Evolutionary conservation across 2,888 invertebrate species (phyloP).

Genomic region (Leptinotarsa rubiginosa): DNA sequence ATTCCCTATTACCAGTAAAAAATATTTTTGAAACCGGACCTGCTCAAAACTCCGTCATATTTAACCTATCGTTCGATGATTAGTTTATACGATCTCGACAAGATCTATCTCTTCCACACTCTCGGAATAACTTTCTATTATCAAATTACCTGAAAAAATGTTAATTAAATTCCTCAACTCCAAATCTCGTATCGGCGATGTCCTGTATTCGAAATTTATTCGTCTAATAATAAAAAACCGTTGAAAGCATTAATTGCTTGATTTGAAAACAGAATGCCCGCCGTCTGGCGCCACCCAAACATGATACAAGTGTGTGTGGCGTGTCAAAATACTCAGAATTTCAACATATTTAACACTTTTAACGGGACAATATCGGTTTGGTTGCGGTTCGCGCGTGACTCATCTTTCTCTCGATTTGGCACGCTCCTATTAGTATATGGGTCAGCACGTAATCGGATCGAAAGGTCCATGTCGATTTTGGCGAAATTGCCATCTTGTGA

Average conservation of each 20-base stretch:
- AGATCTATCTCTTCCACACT: slow-evolving; percentile 19
- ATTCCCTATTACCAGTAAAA: not conserved
- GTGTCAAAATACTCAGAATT: slow-evolving; percentile 39
- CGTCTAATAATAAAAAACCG: slow-evolving; percentile 43
- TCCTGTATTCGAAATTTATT: slow-evolving; percentile 41
- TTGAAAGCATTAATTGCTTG: slow-evolving; percentile 46
- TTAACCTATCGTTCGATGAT: not conserved
- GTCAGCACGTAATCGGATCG: not conserved
- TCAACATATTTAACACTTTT: slow-evolving; percentile 31
- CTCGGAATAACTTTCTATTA: slow-evolving; percentile 37
- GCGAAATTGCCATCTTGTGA: too few relatives aligned
- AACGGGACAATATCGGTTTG: slow-evolving; percentile 33
- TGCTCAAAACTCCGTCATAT: not conserved
- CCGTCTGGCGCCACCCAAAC: slow-evolving; percentile 44
- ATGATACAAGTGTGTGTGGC: slow-evolving; percentile 31
- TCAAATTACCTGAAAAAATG: slow-evolving; percentile 43
- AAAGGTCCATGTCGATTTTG: not conserved
- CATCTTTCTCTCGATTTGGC: slow-evolving; percentile 32
- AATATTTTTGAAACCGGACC: not conserved
- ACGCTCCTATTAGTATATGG: slow-evolving; percentile 20
- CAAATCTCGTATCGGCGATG: slow-evolving; percentile 37
- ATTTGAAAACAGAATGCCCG: slow-evolving; percentile 39
- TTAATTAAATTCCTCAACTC: slow-evolving; percentile 39
- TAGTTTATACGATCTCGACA: slow-evolving; percentile 5
- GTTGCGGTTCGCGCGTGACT: slow-evolving; percentile 36